Evolutionary conservation across 2,113 vertebrate species (phyloP).

Genomic region (Nipponia nippon): DNA sequence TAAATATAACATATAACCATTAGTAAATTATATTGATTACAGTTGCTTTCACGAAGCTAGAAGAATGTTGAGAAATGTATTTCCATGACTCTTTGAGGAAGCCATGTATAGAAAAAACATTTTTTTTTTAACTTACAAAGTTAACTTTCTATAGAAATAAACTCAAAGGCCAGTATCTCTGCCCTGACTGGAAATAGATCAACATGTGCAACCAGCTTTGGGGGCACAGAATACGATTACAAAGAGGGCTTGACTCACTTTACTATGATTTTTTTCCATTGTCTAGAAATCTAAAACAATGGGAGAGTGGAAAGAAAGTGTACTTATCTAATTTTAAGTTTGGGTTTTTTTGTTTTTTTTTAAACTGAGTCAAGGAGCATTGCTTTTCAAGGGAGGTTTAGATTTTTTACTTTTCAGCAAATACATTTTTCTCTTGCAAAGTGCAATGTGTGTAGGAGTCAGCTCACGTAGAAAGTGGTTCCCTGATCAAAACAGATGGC

Average conservation of each 20-base stretch:
- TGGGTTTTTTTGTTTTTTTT: neutral
- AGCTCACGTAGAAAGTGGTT: constrained; percentile 69
- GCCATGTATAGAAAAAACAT: neutral
- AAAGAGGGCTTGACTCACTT: neutral
- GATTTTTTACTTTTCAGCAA: constrained; percentile 33
- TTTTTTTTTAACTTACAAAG: neutral
- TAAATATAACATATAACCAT: neutral
- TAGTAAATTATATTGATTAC: neutral
- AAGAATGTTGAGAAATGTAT: neutral
- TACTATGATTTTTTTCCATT: neutral
- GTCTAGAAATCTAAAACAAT: neutral
- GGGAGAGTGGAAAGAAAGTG: neutral
- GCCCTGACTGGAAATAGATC: neutral
- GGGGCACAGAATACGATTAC: neutral
- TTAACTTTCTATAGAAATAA: neutral
- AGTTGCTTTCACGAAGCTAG: neutral
- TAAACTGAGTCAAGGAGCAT: neutral
- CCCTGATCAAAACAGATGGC: constrained; percentile 71
- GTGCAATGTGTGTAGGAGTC: constrained; percentile 60
- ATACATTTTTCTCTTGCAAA: constrained; percentile 46
- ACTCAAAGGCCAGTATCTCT: neutral
- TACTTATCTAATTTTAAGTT: neutral
- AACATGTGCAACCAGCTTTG: neutral
- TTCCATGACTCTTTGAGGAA: neutral
- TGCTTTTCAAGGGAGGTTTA: constrained; percentile 3